These are phyloP conservation scores for Bolinopsis microptera DNA, from an alignment of 37 sponge, comb jelly and placozoan species.

Conservation along the genomic window DNA sequence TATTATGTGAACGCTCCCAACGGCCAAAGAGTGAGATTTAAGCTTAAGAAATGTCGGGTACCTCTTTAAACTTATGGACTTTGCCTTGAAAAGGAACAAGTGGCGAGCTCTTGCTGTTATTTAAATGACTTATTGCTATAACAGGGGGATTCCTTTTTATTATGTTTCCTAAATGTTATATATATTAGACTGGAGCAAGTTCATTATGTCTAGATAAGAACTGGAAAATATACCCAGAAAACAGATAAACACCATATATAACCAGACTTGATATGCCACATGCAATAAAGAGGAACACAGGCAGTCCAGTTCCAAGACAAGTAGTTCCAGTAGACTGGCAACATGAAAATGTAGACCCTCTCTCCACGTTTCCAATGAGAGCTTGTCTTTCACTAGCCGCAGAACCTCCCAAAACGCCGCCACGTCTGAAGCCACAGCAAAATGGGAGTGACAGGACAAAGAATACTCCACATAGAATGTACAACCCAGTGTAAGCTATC, in stretches of 20 bases:
- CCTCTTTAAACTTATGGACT: too few relatives aligned
- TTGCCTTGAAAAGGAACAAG: too few relatives aligned
- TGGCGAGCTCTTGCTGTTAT: too few relatives aligned
- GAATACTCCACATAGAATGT: slow-evolving; percentile 22
- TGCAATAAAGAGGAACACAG: not conserved
- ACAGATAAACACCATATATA: not conserved
- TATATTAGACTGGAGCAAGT: too few relatives aligned
- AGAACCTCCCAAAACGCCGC: not conserved
- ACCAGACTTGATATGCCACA: not conserved
- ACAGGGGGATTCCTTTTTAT: too few relatives aligned
- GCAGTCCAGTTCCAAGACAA: not conserved
- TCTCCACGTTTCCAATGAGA: not conserved
- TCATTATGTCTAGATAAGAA: too few relatives aligned
- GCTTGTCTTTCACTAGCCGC: not conserved
- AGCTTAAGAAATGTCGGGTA: too few relatives aligned
- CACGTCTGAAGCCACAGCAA: not conserved
- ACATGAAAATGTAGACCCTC: not conserved
- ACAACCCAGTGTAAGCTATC: not conserved
- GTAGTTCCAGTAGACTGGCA: not conserved
- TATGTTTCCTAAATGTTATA: too few relatives aligned
- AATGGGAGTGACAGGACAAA: not conserved
- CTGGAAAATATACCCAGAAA: too few relatives aligned
- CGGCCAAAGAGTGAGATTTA: too few relatives aligned
- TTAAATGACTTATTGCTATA: too few relatives aligned
- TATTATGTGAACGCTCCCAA: too few relatives aligned